Conservation (phyloP, 2,113 vertebrate species). For the human region DNA sequence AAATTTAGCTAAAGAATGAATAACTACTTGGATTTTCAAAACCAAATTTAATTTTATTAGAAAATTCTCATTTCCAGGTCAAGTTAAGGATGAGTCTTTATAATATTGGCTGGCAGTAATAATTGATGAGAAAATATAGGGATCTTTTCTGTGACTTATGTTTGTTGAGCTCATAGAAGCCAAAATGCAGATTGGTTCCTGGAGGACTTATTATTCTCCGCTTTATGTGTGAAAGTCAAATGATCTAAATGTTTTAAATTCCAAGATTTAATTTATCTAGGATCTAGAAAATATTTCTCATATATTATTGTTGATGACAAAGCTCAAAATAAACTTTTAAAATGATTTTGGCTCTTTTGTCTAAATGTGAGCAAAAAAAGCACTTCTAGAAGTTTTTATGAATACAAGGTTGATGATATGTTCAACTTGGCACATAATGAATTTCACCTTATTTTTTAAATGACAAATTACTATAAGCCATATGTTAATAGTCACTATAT, state of each 20-base stretch:
- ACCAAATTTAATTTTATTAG: neutral
- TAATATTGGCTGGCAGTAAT: neutral
- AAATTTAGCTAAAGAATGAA: neutral
- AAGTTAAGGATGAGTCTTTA: neutral
- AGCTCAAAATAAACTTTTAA: neutral
- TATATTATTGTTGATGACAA: neutral
- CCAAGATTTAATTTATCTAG: neutral
- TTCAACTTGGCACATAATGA: neutral
- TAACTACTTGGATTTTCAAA: neutral
- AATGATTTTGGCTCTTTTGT: neutral
- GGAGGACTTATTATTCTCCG: neutral
- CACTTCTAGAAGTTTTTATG: neutral
- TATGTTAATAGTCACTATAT: neutral
- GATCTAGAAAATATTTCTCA: slow-evolving; percentile 3
- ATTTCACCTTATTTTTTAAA: neutral
- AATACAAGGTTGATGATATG: neutral
- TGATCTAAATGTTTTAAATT: neutral
- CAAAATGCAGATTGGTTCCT: neutral
- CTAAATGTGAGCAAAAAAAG: neutral
- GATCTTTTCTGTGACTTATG: neutral
- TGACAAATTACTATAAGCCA: neutral
- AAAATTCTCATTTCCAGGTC: neutral
- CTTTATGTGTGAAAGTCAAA: neutral
- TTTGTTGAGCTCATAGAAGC: neutral
- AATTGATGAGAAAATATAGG: neutral